These are phyloP conservation scores for Nipponia nippon DNA, from an alignment of 2,113 vertebrate genomes.

Conservation along the genomic window DNA sequence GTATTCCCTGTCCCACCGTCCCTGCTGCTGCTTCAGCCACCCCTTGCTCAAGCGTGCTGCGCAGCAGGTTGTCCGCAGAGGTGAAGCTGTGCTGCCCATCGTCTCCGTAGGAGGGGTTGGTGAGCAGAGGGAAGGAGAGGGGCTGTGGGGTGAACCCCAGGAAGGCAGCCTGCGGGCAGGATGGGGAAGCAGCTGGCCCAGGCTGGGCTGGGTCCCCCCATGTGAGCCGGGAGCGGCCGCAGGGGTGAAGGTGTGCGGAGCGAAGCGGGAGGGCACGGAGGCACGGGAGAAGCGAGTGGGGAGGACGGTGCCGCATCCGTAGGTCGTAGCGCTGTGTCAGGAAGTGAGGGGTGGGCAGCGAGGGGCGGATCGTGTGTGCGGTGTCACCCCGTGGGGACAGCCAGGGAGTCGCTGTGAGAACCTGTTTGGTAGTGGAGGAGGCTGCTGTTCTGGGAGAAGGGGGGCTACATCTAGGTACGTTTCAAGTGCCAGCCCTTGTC, in stretches of 20 bases:
- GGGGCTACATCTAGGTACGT: not conserved
- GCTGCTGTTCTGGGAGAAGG: not conserved
- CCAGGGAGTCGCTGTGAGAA: not conserved
- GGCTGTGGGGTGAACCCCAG: not conserved
- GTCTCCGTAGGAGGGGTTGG: rapidly evolving
- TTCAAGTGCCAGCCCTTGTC: rapidly evolving
- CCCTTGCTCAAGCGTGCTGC: not conserved
- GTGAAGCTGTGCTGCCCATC: rapidly evolving
- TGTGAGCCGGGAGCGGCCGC: not conserved
- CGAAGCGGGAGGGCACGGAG: rapidly evolving
- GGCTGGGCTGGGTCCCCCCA: not conserved
- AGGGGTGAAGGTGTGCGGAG: rapidly evolving
- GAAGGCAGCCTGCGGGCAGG: not conserved
- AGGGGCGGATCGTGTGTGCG: not conserved
- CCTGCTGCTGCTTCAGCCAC: not conserved
- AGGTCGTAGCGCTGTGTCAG: rapidly evolving
- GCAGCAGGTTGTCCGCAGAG: not conserved
- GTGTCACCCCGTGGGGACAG: not conserved
- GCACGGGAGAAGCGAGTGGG: rapidly evolving
- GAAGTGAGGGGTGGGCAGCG: not conserved
- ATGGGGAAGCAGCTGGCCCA: not conserved
- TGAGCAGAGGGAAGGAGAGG: not conserved
- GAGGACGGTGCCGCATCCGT: rapidly evolving
- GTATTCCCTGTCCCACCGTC: rapidly evolving
- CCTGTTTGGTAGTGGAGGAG: not conserved